These are phyloP conservation scores for Pseudobourletiella spinata DNA, from an alignment of 1,140 invertebrate species.

Conservation along the genomic window DNA sequence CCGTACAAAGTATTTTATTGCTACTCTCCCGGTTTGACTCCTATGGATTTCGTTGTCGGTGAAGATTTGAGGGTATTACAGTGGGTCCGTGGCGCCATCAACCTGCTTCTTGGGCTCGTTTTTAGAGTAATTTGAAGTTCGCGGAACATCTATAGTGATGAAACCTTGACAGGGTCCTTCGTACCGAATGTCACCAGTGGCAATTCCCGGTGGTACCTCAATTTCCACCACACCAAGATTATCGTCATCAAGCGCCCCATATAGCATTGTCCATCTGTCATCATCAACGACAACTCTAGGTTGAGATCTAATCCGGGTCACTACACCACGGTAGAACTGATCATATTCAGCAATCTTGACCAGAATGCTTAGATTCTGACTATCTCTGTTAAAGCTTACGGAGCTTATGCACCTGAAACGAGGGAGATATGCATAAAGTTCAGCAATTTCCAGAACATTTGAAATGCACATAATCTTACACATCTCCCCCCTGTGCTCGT, in stretches of 20 bases:
- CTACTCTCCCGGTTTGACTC: too few relatives aligned
- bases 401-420: conserved; percentile 1
- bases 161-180: not conserved
- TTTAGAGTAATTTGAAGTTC: too few relatives aligned
- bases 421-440: not conserved
- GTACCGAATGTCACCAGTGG: not conserved
- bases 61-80: too few relatives aligned
- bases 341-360: not conserved
- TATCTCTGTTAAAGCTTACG: not conserved
- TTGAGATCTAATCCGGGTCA: not conserved
- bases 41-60: too few relatives aligned
- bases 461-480: not conserved
- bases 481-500: not conserved
- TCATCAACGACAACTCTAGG: not conserved
- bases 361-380: not conserved
- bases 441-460: not conserved
- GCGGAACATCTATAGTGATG: not conserved
- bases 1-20: too few relatives aligned
- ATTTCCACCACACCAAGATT: not conserved
- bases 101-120: too few relatives aligned
- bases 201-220: not conserved
- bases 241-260: not conserved
- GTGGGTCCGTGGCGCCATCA: too few relatives aligned
- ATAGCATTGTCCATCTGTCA: not conserved
- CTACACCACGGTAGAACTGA: not conserved